Base-by-base conservation (phyloP, 2,113 vertebrate genomes). In the Polypterus bichir region DNA sequence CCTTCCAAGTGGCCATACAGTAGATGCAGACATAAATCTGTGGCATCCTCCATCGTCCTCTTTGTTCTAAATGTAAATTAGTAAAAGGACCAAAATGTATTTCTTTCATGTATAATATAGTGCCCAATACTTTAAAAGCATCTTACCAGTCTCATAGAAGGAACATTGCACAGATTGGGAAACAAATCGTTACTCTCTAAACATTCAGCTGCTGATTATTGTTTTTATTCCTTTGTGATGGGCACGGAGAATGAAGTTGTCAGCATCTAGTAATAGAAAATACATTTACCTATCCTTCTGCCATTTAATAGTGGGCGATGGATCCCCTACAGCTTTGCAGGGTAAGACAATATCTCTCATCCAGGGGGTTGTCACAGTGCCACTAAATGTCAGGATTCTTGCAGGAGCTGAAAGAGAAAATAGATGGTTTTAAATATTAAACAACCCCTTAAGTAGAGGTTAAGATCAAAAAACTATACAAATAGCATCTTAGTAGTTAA, bases 341-440 rank as follows among this genome's bases (percentile, higher is more conserved):
- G 95, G 93, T 9, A 99, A 76, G 59, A 92, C 85, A 2, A 99
- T 97, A 71, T 99, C 95, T 60, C 91, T 96, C 95, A 99, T 99
- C 96, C 96, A 99, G 0, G 96, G 96, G 0, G 96, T 98, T 2
- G 94, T 98, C 56, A 99, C 94, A 0, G 93, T 97, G 9, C 96
- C 92, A 0, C 95, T 97, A 78, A 99, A 99, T 1, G 96, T 97
- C 62, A 99, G 76, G 67, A 98, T 95, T 59, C 92, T 81, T 54
- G 96, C 93, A 3, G 95, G 93, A 73, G 94, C 96, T 98, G 67
- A 64, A 49, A 5, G n/a, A 63, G 48, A 48, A 49, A 70, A 47
- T 71, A 62, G 46, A 66, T 44, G 48, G n/a, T 7, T 62, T 53
- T 62, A 11, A 64, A 7, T 62, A 44, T 9, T 52, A 59, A 47